A percentile compares a stretch with the other conserved stretches of the same genome.
These are phyloP conservation scores for Palaemon carinicauda DNA, from an alignment of 1,140 invertebrate species.

Conservation along the genomic window DNA sequence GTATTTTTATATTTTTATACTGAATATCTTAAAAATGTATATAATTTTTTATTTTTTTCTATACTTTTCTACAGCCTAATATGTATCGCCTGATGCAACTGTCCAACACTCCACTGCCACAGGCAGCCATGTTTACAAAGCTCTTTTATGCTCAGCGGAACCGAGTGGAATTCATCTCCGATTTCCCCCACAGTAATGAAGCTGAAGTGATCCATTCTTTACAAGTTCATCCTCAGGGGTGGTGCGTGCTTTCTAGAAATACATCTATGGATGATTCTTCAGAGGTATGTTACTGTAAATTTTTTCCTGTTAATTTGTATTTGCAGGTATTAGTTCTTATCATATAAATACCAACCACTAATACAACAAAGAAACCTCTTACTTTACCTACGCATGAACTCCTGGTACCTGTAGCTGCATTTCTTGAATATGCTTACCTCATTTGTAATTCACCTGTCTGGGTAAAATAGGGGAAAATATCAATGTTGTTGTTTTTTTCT, in stretches of 20 bases:
- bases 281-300: slow-evolving; percentile 64
- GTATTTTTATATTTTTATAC: no score
- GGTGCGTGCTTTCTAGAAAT: slow-evolving; percentile 87
- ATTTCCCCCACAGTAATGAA: slow-evolving; percentile 83
- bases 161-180: slow-evolving; percentile 86
- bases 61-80: slow-evolving; percentile 77
- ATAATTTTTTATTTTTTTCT: slow-evolving; percentile 34
- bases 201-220: slow-evolving; percentile 89
- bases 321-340: no score
- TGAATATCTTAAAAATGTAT: not conserved
- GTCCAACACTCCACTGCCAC: slow-evolving; percentile 80
- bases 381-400: no score
- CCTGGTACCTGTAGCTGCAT: no score
- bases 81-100: slow-evolving; percentile 89
- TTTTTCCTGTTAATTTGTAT: no score
- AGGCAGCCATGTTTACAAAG: slow-evolving; percentile 79
- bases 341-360: no score
- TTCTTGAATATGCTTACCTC: no score
- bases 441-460: no score
- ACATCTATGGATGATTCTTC: slow-evolving; percentile 78
- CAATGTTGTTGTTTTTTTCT: no score
- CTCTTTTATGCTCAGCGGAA: slow-evolving; percentile 83
- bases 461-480: no score
- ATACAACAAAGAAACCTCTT: no score
- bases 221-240: slow-evolving; percentile 91